Percentiles rank a stretch among this genome's conserved stretches.
These are phyloP conservation scores for Platalea minor DNA, from an alignment of 2,797 vertebrate species.

Conservation along the genomic window DNA sequence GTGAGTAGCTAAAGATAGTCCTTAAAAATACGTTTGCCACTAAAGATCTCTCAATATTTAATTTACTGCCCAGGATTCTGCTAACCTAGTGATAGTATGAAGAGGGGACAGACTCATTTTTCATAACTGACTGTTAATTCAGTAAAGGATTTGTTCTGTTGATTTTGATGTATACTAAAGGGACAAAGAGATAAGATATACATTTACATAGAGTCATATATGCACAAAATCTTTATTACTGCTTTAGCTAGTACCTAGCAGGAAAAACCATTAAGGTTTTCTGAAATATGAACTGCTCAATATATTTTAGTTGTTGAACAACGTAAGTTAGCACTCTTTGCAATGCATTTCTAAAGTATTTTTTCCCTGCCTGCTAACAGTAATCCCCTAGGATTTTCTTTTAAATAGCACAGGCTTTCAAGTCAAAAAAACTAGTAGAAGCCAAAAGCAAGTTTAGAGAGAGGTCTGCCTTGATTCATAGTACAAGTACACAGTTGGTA, in stretches of 20 bases:
- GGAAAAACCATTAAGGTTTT: neutral
- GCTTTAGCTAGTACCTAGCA: neutral
- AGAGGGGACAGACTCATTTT: neutral
- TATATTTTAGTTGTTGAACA: neutral
- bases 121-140: neutral
- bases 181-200: neutral
- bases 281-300: neutral
- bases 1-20: neutral
- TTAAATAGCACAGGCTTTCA: neutral
- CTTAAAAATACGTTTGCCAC: neutral
- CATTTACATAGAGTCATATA: neutral
- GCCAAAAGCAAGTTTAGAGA: neutral
- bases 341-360: neutral
- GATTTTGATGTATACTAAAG: neutral
- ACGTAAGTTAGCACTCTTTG: neutral
- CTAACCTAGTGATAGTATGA: neutral
- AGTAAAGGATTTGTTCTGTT: neutral
- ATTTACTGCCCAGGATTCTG: neutral
- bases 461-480: constrained; percentile 19
- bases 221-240: neutral
- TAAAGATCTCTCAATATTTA: neutral
- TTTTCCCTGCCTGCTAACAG: neutral
- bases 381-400: neutral
- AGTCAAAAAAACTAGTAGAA: neutral
- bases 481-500: neutral